A percentile compares a stretch with the other conserved stretches of the same genome.
Conservation (phyloP, 1,140 invertebrate species). For the Phymorhynchus buccinoides region DNA sequence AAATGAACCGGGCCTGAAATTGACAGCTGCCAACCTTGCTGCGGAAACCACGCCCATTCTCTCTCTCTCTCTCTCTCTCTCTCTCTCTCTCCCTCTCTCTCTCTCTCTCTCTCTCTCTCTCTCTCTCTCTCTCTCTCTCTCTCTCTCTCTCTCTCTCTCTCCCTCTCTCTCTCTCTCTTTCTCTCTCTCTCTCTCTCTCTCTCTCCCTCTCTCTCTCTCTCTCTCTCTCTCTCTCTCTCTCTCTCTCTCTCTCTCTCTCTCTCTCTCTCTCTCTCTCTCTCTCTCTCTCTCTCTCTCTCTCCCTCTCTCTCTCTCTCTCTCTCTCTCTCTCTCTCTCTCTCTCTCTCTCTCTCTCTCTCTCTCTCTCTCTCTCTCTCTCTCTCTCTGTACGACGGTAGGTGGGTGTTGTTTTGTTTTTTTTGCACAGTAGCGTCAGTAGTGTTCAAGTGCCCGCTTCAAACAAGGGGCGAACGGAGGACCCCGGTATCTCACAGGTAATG, state of each 20-base stretch:
- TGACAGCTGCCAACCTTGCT: slow-evolving; percentile 14
- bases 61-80: not conserved
- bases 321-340: not conserved
- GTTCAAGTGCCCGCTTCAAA: too few species aligned
- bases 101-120: slow-evolving; percentile 9
- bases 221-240: slow-evolving; percentile 17
- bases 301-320: not conserved
- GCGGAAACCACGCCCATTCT: not conserved
- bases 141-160: slow-evolving; percentile 4
- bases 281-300: not conserved
- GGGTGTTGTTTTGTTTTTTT: too few species aligned
- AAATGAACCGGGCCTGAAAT: slow-evolving; percentile 20
- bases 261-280: not conserved
- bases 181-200: not conserved
- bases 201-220: not conserved
- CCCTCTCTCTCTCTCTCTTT: not conserved
- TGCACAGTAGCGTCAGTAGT: too few species aligned
- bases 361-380: slow-evolving; percentile 11
- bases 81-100: not conserved
- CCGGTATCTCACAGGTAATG: too few species aligned
- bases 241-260: slow-evolving; percentile 11
- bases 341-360: slow-evolving; percentile 5
- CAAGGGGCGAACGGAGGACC: too few species aligned
- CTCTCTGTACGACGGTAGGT: too few species aligned
- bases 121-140: slow-evolving; percentile 25